Evolutionary conservation across 1,140 invertebrate species (phyloP).

Genomic region (Pantala flavescens): DNA sequence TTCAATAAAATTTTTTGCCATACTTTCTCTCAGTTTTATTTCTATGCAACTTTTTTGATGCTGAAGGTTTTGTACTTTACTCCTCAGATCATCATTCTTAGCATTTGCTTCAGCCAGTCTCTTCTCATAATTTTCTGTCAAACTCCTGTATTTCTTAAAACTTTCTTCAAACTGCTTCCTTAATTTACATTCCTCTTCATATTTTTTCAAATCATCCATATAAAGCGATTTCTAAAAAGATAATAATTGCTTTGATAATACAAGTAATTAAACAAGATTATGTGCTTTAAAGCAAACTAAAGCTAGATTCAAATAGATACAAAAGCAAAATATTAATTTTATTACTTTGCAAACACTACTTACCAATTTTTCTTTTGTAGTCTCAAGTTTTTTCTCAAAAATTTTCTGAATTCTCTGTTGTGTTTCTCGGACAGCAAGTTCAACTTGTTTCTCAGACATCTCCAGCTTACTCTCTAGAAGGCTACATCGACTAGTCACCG

Average conservation of each 20-base stretch:
- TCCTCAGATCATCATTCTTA: slow-evolving; percentile 44
- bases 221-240: slow-evolving; percentile 31
- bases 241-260: slow-evolving; percentile 19
- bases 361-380: slow-evolving; percentile 37
- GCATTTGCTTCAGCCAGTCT: slow-evolving; percentile 44
- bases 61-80: slow-evolving; percentile 45
- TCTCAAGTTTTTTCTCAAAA: slow-evolving; percentile 34
- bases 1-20: neutral
- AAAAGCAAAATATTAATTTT: too few relatives aligned
- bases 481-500: slow-evolving; percentile 4
- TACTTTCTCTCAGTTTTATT: slow-evolving; percentile 4
- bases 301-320: too few relatives aligned
- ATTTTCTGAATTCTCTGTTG: slow-evolving; percentile 21
- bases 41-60: slow-evolving; percentile 44
- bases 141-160: slow-evolving; percentile 37
- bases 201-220: slow-evolving; percentile 34
- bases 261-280: neutral
- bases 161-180: slow-evolving; percentile 38
- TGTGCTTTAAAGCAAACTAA: slow-evolving; percentile 11
- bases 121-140: slow-evolving; percentile 39
- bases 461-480: slow-evolving; percentile 20
- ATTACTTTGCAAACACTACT: slow-evolving; percentile 13
- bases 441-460: slow-evolving; percentile 13
- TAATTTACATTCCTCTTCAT: slow-evolving; percentile 39
- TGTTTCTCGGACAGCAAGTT: neutral